phyloP scores from a whole-genome alignment of 2,113 vertebrate genomes.

The Seriola rivoliana region DNA sequence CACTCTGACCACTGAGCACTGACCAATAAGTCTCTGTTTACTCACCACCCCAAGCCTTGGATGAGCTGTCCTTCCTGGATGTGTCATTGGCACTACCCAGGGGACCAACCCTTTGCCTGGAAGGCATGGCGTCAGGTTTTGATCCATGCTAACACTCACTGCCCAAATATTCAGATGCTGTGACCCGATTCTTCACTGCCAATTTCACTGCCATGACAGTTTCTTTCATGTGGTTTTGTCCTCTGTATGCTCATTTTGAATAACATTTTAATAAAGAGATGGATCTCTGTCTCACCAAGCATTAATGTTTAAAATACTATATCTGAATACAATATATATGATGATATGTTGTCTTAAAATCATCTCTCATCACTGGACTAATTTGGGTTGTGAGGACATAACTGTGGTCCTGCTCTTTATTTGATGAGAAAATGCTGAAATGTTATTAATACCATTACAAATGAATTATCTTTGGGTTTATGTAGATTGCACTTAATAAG shows the following conservation, averaged over 20 bases:
- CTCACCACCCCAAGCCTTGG: slow-evolving; percentile 42
- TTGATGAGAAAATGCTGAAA: not conserved
- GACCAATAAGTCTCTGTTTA: slow-evolving; percentile 50
- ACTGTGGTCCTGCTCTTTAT: not conserved
- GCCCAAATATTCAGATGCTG: slow-evolving; percentile 40
- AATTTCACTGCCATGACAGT: slow-evolving; percentile 1
- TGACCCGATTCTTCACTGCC: slow-evolving; percentile 16
- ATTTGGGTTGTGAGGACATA: not conserved
- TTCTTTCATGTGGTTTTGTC: slow-evolving; percentile 34
- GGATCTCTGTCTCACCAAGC: not conserved
- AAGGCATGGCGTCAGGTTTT: slow-evolving; percentile 55
- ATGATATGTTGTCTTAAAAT: not conserved
- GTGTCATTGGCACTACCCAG: slow-evolving; percentile 48
- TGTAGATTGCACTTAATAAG: not conserved
- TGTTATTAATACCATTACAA: too few relatives aligned
- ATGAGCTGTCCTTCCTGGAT: slow-evolving; percentile 56
- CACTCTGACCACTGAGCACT: slow-evolving; percentile 29
- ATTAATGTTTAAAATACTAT: not conserved
- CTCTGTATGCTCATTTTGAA: not conserved
- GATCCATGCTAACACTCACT: slow-evolving; percentile 38
- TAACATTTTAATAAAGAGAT: not conserved
- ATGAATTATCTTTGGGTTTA: too few relatives aligned
- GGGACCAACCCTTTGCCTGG: slow-evolving; percentile 40
- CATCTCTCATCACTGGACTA: not conserved
- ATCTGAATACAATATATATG: not conserved